These are phyloP conservation scores for Heterotis niloticus DNA, from an alignment of 2,113 vertebrate genomes.

Conservation along the genomic window DNA sequence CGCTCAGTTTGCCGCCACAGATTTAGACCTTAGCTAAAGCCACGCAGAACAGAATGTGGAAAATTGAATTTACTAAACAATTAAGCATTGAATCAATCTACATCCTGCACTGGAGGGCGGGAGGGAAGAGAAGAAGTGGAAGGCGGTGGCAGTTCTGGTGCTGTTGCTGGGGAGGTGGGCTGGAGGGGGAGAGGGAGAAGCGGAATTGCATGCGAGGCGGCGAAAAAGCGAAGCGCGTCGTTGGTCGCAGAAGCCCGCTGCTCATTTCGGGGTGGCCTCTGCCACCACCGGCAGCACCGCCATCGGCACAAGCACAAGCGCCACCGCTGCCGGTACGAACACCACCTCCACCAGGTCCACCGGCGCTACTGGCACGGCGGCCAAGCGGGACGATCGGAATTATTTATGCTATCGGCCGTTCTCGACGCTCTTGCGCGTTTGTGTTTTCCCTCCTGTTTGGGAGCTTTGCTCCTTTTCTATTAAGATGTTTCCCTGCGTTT, in stretches of 20 bases:
- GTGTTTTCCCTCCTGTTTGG: background rate
- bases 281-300: no score
- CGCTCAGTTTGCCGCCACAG: conserved; percentile 76
- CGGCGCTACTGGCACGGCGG: background rate
- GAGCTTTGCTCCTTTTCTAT: background rate
- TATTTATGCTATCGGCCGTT: background rate
- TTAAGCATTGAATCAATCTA: conserved; percentile 97
- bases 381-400: no score
- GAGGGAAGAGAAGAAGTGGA: background rate
- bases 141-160: background rate
- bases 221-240: conserved; percentile 81
- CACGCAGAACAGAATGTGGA: conserved; percentile 90
- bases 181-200: background rate
- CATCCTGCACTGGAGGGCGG: conserved; percentile 76
- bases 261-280: conserved; percentile 45
- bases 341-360: no score
- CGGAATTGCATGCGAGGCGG: conserved; percentile 77
- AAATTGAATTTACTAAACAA: conserved; percentile 99
- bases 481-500: background rate
- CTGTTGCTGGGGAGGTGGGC: conserved; percentile 36
- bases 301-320: no score
- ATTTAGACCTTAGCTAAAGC: conserved; percentile 96
- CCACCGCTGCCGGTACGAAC: no score
- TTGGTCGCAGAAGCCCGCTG: conserved; percentile 58
- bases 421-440: background rate